Conservation (phyloP, 2,113 vertebrate species). For the Leucoraja erinaceus region DNA sequence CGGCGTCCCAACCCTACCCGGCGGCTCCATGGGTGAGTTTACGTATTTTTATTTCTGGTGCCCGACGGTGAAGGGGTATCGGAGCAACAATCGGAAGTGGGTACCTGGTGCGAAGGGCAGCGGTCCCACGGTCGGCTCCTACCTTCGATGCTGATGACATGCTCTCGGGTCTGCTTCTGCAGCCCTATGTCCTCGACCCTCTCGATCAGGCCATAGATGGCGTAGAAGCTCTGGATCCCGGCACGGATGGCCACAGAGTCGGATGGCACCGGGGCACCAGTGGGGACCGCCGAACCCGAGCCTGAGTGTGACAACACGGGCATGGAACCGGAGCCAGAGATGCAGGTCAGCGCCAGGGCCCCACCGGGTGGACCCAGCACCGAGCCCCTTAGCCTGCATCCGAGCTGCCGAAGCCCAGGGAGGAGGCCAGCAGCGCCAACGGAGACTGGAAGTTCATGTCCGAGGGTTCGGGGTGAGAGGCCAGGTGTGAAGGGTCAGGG, state of each 20-base stretch:
- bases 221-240: constrained; percentile 53
- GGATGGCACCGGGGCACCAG: constrained; percentile 67
- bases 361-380: neutral
- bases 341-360: neutral
- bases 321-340: constrained; percentile 29
- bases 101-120: neutral
- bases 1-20: too few species aligned
- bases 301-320: constrained; percentile 42
- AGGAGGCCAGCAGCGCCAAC: too few species aligned
- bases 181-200: constrained; percentile 85
- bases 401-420: neutral
- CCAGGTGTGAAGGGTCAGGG: too few species aligned
- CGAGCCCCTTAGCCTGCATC: neutral
- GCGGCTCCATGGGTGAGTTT: too few species aligned
- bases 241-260: too few species aligned
- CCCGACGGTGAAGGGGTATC: too few species aligned
- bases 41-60: too few species aligned
- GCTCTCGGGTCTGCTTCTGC: constrained; percentile 93
- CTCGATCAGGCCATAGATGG: constrained; percentile 91
- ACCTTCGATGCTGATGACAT: constrained; percentile 95
- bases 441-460: too few species aligned
- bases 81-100: neutral
- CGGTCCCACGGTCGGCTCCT: constrained; percentile 44
- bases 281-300: constrained; percentile 52
- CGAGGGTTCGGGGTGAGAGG: too few species aligned